Base-by-base conservation (phyloP, 2,113 vertebrate species). In the Sebastes schlegelii region DNA sequence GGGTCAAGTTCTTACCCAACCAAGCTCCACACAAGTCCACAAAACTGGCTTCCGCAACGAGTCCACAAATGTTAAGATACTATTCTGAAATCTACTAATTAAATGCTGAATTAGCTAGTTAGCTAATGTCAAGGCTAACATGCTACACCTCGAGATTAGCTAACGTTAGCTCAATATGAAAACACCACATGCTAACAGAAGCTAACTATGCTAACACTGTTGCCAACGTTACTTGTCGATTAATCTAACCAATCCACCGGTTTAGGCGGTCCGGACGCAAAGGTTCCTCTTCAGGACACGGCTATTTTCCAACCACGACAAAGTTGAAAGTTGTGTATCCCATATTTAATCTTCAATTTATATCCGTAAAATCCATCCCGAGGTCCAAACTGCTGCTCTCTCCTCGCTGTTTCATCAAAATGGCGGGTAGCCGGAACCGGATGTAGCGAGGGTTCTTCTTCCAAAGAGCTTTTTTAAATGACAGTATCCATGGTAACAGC, bases 361-460 rank as follows among this genome's bases (percentile, higher is more conserved):
- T 88, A 91, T 94, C 91, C 91, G 62, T 85, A 80, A 85, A 89
- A 88, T 90, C 90, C 90, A 76, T 62, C 11, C 77, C 74, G 74
- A 4, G 34, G 7, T 79, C 40, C 16, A 16, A 3, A 13, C 19
- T 40, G 16, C 34, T 76, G 26, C 26, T 19, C 13, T 74, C 64
- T 86, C 84, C 89, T 92, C 94, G 92, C 89, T 83, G 92, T 92
- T 93, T 93, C 92, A 94, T 91, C 92, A 92, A 93, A 94, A 95
- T 93, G 92, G 93, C 90, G 92, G 11, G 3, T 12, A 26, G 26
- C 26, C 90, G 91, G 91, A 92, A 88, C 64, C 86, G 88, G 89
- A 91, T 58, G 74, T 86, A 48, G 2, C 2, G 0, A 8, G 10
- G 42, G 1, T 80, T 51, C 57, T 80, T 51, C 57, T 55, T 70